These are phyloP conservation scores for Macrophya annulata DNA, from an alignment of 2,888 invertebrate species.

Conservation along the genomic window DNA sequence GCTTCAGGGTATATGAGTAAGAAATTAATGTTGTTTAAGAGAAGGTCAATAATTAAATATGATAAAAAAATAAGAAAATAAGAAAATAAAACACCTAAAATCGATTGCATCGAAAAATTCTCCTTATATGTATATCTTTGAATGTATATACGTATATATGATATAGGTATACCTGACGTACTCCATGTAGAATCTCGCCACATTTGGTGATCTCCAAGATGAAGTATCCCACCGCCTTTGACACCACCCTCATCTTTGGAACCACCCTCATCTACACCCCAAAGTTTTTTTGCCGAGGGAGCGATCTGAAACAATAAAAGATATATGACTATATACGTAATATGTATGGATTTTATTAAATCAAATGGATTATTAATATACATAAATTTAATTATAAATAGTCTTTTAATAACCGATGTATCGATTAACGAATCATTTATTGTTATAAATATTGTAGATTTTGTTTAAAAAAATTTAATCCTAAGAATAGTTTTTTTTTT, in stretches of 20 bases:
- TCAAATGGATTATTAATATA: neutral
- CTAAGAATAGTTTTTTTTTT: too few species aligned
- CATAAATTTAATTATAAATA: neutral
- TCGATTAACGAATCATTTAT: neutral
- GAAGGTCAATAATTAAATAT: neutral
- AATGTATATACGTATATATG: too few species aligned
- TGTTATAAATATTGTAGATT: neutral
- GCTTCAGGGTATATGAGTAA: neutral
- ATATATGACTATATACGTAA: neutral
- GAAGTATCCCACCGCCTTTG: slow-evolving; percentile 88
- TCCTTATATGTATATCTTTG: slow-evolving; percentile 62
- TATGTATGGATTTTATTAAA: neutral
- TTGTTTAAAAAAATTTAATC: neutral
- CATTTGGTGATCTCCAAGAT: slow-evolving; percentile 91
- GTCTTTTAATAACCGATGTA: too few species aligned
- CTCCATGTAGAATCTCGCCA: slow-evolving; percentile 98
- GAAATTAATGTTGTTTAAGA: neutral
- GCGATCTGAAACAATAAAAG: slow-evolving; percentile 87
- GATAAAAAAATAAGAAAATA: slow-evolving; percentile 45
- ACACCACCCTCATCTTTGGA: slow-evolving; percentile 86
- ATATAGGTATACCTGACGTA: slow-evolving; percentile 86
- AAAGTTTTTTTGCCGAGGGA: slow-evolving; percentile 96
- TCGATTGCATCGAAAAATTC: neutral
- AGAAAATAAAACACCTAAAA: slow-evolving; percentile 36
- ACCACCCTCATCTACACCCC: slow-evolving; percentile 85